These are phyloP conservation scores for Pterophyllum scalare DNA, from an alignment of 2,113 vertebrate genomes.

Conservation along the genomic window DNA sequence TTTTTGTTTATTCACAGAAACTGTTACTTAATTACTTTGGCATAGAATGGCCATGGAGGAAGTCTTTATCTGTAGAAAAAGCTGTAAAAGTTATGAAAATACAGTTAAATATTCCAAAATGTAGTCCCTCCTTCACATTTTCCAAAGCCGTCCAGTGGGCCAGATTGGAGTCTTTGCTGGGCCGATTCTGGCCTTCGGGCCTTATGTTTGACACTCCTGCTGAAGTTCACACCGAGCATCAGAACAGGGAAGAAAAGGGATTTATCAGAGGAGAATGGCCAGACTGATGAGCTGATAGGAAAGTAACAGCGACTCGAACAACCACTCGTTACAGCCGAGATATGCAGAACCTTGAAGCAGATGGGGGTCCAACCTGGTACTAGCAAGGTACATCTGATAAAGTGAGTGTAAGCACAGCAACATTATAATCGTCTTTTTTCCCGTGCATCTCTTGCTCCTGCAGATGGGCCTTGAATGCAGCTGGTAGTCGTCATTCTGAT, in stretches of 20 bases:
- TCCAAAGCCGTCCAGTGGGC: no score
- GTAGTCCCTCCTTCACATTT: no score
- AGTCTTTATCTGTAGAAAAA: no score
- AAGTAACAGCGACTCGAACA: background rate
- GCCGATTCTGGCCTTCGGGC: no score
- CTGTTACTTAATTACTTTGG: no score
- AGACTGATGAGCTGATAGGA: rapidly evolving
- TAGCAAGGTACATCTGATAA: background rate
- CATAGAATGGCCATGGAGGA: no score
- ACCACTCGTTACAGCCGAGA: background rate
- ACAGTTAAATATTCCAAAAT: no score
- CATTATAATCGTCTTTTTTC: no score
- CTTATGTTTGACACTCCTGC: rapidly evolving
- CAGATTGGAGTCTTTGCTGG: no score
- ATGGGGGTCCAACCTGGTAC: no score
- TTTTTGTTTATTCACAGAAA: no score
- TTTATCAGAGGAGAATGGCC: background rate
- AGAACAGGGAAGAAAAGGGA: background rate
- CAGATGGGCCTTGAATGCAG: background rate
- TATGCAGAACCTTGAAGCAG: background rate
- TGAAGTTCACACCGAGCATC: background rate
- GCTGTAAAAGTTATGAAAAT: no score
- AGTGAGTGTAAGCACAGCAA: background rate
- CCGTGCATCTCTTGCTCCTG: background rate
- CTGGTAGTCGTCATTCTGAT: background rate